phyloP scores from a whole-genome alignment of 2,113 vertebrate genomes.

The Noturus placidus region DNA sequence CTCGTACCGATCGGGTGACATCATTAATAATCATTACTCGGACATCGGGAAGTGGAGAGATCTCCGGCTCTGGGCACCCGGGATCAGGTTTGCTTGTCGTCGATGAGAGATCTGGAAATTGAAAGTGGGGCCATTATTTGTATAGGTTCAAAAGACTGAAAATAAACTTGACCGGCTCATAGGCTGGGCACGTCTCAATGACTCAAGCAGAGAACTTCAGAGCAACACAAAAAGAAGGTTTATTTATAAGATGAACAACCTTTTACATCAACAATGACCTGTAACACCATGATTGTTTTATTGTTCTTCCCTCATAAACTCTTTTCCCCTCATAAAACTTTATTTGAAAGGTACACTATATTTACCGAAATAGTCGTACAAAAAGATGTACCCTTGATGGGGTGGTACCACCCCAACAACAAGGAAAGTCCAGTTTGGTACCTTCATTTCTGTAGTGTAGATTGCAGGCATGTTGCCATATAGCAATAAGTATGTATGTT shows the following conservation, averaged over 20 bases:
- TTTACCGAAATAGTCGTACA: neutral
- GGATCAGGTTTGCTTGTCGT: constrained; percentile 71
- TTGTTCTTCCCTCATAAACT: neutral
- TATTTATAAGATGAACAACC: neutral
- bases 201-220: neutral
- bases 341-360: neutral
- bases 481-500: constrained; percentile 54
- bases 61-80: constrained; percentile 65
- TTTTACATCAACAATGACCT: neutral
- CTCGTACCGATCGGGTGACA: constrained; percentile 75
- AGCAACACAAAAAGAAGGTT: neutral
- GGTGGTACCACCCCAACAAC: neutral
- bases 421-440: neutral
- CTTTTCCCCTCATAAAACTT: neutral
- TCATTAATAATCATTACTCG: constrained; percentile 78
- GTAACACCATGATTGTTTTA: neutral
- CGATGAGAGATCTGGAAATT: constrained; percentile 71
- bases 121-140: constrained; percentile 51
- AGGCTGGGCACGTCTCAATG: neutral
- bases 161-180: constrained; percentile 8
- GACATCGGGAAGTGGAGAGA: constrained; percentile 74
- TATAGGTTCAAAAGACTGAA: constrained; percentile 14
- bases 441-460: neutral
- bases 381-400: neutral
- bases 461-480: neutral